Evolutionary conservation across 2,888 invertebrate genomes (phyloP), one percentile per base, ranked within the genome.

Genomic region (Epirrita christyi): DNA sequence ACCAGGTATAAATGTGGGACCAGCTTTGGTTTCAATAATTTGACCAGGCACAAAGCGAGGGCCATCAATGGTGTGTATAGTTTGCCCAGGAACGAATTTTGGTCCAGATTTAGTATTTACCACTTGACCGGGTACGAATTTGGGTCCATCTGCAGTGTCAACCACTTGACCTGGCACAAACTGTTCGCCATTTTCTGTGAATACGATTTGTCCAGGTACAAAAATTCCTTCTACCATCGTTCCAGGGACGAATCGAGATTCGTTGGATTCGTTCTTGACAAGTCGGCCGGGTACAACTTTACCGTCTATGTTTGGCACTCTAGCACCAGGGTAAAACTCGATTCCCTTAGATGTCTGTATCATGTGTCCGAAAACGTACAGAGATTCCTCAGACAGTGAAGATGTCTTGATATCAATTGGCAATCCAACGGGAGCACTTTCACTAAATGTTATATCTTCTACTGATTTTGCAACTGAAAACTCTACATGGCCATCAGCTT

Each of bases 91-190:
- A 8, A 93, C 92, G 72, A 95, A 95, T 73, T 94, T 94, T 0
- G 93, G 92, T 6, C 95, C 94, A 43, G 91, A 92, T 72, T 93
- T 92, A 0, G 95, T 95, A 71, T 95, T 94, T 0, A 96, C 95
- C 70, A 96, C 94, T 86, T 96, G 95, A 1, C 96, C 96, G 2
- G 96, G 95, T 11, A 96, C 95, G 78, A 96, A 96, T 78, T 96
- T 95, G 0, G 94, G 93, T 15, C 94, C 94, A 67, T 93, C 94
- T 45, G 92, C 88, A 1, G 95, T 95, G 69, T 95, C 94, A n/a
- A 95, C 94, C 0, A 95, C 94, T 85, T 95, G 95, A 0, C 95
- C 95, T 0, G 95, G 94, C 4, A 95, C 94, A 72, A 95, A 95
- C 66, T 95, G 94, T 67, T 95, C 94, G 5, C 95, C 95, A 59